Evolutionary conservation across 2,888 invertebrate genomes (phyloP), one percentile per base, ranked within the genome.

Genomic region (Alentia gelatinosa): DNA sequence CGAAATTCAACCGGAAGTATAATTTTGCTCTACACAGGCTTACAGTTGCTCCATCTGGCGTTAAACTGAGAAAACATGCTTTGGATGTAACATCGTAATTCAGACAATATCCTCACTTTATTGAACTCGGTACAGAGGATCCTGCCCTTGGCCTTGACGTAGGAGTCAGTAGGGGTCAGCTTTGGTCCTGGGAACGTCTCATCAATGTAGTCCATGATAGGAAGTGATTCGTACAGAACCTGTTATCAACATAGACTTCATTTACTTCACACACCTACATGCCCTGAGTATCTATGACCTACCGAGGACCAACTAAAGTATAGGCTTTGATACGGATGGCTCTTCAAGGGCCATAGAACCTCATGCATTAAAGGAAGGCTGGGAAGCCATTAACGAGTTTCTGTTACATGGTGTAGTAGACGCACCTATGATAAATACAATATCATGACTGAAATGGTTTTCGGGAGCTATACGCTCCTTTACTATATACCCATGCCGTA

Each of bases 131-230:
- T 94, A 63, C 93, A 91, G 12, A 95, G 92, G 90, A 95, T 94
- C 63, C 93, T 93, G 89, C 95, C 95, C 84, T 92, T 93, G 0
- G 95, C 95, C 63, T 93, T 92, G 9, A 63, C 90, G 92, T 94
- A 95, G 0, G 97, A 96, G 91, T 97, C 96, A 0, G 96, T 94
- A 0, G 97, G 96, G 92, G 96, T 96, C 0, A 97, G 94, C 30
- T 96, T 96, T 79, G 96, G 96, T 35, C 96, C 95, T 0, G 97
- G 96, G 94, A 96, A 97, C 83, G 96, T 96, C 91, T 97, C 96
- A 92, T 97, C 97, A 63, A 97, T 94, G 94, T 96, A 97, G 91
- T 97, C 96, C 33, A 96, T 96, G 92, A 97, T 97, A n/a, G 96
- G 96, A n/a, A 96, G 94, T 90, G 97, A 97, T 94, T 97, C 97